phyloP scores from a whole-genome alignment of 2,113 vertebrate genomes.

The Formicarius rufipectus region DNA sequence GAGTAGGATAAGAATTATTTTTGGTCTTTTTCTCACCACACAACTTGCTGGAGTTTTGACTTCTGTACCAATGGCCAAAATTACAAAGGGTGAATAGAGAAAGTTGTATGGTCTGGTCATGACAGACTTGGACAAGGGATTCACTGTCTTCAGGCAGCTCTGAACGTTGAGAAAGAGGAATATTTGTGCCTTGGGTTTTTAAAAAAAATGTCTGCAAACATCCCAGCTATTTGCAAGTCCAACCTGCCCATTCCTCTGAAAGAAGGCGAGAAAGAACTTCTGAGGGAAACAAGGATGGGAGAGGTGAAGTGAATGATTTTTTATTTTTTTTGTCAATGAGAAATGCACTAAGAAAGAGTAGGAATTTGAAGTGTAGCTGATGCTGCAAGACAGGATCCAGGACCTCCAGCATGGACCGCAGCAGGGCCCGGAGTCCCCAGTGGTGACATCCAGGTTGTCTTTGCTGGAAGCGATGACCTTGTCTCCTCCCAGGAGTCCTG shows the following conservation, averaged over 20 bases:
- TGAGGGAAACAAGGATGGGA: neutral
- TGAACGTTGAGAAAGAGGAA: no score
- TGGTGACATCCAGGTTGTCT: fast-evolving
- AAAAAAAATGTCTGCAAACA: neutral
- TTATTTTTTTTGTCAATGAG: neutral
- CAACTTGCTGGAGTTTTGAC: neutral
- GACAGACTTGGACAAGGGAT: neutral
- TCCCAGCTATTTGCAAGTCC: neutral
- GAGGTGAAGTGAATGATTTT: neutral
- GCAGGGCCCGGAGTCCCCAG: neutral
- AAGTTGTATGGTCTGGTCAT: neutral
- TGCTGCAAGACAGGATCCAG: neutral
- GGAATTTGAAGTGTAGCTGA: fast-evolving
- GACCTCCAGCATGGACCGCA: fast-evolving
- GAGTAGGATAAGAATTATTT: neutral
- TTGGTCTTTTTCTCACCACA: neutral
- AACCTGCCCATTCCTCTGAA: neutral
- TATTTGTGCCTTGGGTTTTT: neutral
- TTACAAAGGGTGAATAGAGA: neutral
- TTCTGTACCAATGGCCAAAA: neutral
- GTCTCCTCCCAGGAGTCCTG: neutral
- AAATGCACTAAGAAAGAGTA: neutral
- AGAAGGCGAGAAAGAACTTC: neutral
- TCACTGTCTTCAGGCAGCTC: neutral
- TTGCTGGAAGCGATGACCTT: neutral